Conservation (phyloP, 2,113 vertebrate species). For the Fukomys damarensis region DNA sequence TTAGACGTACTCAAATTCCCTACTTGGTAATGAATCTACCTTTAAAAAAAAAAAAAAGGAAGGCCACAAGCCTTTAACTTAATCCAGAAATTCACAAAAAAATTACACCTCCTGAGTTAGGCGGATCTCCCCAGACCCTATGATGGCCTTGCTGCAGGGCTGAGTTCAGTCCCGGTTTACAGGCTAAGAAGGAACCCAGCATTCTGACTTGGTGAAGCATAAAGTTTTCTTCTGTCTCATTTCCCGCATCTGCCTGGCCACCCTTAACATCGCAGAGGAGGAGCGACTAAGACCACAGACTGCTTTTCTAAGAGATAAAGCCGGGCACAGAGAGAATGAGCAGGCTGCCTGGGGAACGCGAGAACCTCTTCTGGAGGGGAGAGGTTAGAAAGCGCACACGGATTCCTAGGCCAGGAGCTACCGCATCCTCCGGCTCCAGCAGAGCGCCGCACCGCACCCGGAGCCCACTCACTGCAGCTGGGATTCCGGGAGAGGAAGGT, state of each 20-base stretch:
- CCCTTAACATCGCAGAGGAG: not conserved
- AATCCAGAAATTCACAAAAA: not conserved
- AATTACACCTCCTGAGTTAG: not conserved
- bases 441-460: not conserved
- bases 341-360: not conserved
- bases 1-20: not conserved
- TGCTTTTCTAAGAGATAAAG: not conserved
- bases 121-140: not conserved
- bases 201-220: not conserved
- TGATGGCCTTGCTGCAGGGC: not conserved
- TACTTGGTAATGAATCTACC: not conserved
- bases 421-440: not conserved
- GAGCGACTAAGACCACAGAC: not conserved
- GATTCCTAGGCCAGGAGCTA: not conserved
- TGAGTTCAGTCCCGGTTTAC: not conserved
- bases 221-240: conserved; percentile 62
- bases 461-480: not conserved
- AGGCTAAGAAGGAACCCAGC: not conserved
- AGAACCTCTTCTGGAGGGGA: not conserved
- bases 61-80: not conserved
- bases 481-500: not conserved
- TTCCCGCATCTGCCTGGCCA: not conserved
- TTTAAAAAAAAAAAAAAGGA: not conserved
- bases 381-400: conserved; percentile 10
- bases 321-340: not conserved